Evolutionary conservation across 2,797 vertebrate genomes (phyloP), one percentile per base, ranked within the genome.

Genomic region (Gorsachius magnificus): DNA sequence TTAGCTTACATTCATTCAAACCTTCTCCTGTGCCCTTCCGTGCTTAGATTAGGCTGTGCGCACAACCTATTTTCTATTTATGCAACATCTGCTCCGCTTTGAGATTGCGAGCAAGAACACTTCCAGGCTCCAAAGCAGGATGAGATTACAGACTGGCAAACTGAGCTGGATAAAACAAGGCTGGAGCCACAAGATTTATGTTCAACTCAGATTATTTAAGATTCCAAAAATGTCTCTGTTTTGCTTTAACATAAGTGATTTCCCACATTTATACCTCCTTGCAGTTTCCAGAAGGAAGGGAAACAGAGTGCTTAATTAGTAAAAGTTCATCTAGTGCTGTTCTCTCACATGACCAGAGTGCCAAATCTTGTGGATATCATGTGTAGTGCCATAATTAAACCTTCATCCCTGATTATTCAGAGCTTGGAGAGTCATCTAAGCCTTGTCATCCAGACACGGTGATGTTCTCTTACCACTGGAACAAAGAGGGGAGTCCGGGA

Each of bases 21-120:
- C 89, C 82, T 87, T 92, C 85, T 96, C 93, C 90, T 90, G 78
- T 84, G 85, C 80, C 78, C 63, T 83, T 68, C 64, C 87, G 71
- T 87, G 86, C 83, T 94, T 90, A 95, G 93, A 94, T 96, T 87
- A 93, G 92, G 90, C 85, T 93, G 90, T 61, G 66, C 95, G 89
- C 89, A 96, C 93, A 97, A 96, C 93, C 94, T 95, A 94, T 95
- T 97, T 97, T 94, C 95, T 95, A 81, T 95, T 95, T 96, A 97
- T 89, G 93, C 90, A 96, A 97, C 96, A 97, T 97, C 93, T 96
- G 95, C 90, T 96, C 87, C 1, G 61, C 95, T 95, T 94, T 92
- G 89, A 97, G 96, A 95, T 95, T 90, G 94, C 2, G 10, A 96
- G 82, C 94, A 91, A 97, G 95, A 94, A 95, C 92, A 86, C 89